Evolutionary conservation across 2,888 invertebrate species (phyloP), one percentile per base, ranked within the genome.

Genomic region (Erannis defoliaria): DNA sequence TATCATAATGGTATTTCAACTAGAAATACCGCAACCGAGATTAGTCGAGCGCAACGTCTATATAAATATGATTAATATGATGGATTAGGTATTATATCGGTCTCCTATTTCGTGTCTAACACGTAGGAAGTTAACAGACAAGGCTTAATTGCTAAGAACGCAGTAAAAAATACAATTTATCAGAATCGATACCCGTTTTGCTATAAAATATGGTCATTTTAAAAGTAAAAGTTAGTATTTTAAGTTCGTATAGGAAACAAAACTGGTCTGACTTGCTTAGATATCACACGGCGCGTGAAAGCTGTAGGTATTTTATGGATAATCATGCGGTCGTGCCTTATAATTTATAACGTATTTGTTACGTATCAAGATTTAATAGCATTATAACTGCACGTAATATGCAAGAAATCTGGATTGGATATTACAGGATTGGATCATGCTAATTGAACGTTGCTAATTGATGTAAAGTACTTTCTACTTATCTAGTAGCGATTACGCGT

Each of bases 141-240:
- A 29, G 35, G 35, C 18, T 23, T 26, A 37, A 50, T 50, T 16
- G 14, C 33, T 55, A 23, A 14, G 14, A 38, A 40, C 29, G 9
- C 16, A 9, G 16, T 57, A 42, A 38, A 38, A 18, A 26, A 51
- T 21, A 35, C 14, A 8, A 23, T 49, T 49, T 5, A 49, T 37
- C 49, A n/a, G 21, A 35, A 26, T 51, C 12, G 16, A 38, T 51
- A 49, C 10, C n/a, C n/a, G 35, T 35, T 19, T 35, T 14, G 23
- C 38, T 26, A 29, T 51, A 38, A 51, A 38, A 51, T 51, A 51
- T 38, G 50, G 46, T 26, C 33, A 9, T 51, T 67, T 68, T 71
- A 68, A 73, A 68, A 78, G 74, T 75, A 76, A 76, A 76, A 75
- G 74, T 70, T 56, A 62, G 50, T 29, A 45, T 62, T 54, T n/a